A percentile compares a stretch with the other conserved stretches of the same genome.
Conservation (phyloP, 2,113 vertebrate genomes). For the Anoura caudifer region DNA sequence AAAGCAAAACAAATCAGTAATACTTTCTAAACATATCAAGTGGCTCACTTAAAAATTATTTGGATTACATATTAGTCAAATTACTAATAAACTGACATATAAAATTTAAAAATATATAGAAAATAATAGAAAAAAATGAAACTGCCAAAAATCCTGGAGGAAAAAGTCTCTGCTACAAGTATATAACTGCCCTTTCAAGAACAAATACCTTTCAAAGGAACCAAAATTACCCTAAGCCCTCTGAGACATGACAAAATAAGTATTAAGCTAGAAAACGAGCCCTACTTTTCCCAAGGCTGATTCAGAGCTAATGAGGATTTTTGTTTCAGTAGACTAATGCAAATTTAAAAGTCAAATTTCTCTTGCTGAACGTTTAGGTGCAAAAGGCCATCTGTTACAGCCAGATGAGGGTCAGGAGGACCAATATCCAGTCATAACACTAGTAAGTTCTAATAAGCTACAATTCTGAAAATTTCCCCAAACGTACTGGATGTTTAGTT, state of each 20-base stretch:
- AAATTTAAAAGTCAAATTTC: neutral
- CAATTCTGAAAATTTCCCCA: neutral
- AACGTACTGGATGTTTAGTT: neutral
- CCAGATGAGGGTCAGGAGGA: neutral
- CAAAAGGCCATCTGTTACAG: neutral
- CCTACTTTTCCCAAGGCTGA: neutral
- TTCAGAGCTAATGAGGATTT: neutral
- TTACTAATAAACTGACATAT: neutral
- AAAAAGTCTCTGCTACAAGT: neutral
- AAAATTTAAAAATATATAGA: neutral
- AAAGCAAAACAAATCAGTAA: neutral
- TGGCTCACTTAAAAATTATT: conserved; percentile 1
- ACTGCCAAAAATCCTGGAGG: neutral
- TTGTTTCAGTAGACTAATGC: neutral
- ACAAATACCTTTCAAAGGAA: neutral
- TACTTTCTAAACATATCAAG: conserved; percentile 30
- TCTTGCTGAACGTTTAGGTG: neutral
- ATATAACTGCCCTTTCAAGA: conserved; percentile 4
- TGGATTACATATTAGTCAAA: neutral
- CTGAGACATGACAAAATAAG: neutral
- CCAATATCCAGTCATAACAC: neutral
- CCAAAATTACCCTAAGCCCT: neutral
- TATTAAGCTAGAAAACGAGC: conserved; percentile 3
- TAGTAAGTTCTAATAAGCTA: neutral
- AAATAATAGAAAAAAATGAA: neutral